Evolutionary conservation across 2,888 invertebrate genomes (phyloP).

Genomic region (Agonum fuliginosum): DNA sequence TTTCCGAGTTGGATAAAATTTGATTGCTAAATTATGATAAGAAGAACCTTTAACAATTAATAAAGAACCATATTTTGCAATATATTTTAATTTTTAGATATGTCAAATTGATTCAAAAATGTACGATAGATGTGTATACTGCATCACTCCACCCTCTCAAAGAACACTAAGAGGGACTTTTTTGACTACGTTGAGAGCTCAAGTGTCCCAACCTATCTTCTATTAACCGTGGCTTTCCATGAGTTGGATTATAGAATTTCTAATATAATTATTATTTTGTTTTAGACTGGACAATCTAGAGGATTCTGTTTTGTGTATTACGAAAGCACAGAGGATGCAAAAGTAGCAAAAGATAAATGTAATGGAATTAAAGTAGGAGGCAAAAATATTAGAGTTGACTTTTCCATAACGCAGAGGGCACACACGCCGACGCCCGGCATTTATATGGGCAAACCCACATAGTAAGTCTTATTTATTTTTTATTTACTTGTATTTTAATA

Average conservation of each 20-base stretch:
- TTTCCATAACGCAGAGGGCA: slow-evolving; percentile 95
- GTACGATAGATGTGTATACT: too few relatives aligned
- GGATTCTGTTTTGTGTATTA: slow-evolving; percentile 99
- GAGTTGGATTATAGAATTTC: slow-evolving; percentile 46
- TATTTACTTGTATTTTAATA: neutral
- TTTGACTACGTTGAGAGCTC: too few relatives aligned
- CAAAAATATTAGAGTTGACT: slow-evolving; percentile 94
- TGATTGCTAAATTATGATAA: too few relatives aligned
- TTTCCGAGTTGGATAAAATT: too few relatives aligned
- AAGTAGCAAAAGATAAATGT: slow-evolving; percentile 94
- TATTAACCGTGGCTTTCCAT: slow-evolving; percentile 39
- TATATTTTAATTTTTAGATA: too few relatives aligned
- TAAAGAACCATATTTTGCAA: too few relatives aligned
- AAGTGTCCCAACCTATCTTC: too few relatives aligned
- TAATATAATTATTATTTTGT: too few relatives aligned
- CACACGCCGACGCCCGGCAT: slow-evolving; percentile 98
- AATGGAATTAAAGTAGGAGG: slow-evolving; percentile 96
- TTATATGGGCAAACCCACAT: slow-evolving; percentile 95
- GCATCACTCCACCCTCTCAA: too few relatives aligned
- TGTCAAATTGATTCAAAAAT: too few relatives aligned
- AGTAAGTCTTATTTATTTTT: slow-evolving; percentile 73
- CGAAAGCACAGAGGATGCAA: slow-evolving; percentile 90
- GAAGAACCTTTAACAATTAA: too few relatives aligned
- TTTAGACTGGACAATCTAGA: slow-evolving; percentile 91
- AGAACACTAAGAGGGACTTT: too few relatives aligned